phyloP scores from a whole-genome alignment of 2,113 vertebrate species.

The Poeciliopsis turrubarensis region DNA sequence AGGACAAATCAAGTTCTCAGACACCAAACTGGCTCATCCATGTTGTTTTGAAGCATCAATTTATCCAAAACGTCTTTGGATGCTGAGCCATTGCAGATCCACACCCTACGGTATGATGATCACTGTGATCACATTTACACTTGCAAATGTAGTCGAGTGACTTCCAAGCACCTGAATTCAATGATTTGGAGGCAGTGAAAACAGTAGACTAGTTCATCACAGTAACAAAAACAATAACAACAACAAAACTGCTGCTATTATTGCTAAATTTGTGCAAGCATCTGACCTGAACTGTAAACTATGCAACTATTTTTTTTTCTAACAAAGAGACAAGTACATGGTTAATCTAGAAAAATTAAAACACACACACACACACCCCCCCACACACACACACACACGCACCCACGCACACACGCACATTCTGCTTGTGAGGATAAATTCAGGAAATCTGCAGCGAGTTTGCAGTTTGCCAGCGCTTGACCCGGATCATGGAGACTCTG shows the following conservation, averaged over 20 bases:
- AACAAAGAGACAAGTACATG: conserved; percentile 21
- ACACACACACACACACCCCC: background rate
- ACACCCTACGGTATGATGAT: background rate
- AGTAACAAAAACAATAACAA: too few relatives aligned
- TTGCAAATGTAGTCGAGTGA: too few relatives aligned
- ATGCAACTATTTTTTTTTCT: background rate
- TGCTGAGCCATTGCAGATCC: too few relatives aligned
- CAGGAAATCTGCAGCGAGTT: conserved; percentile 23
- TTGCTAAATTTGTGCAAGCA: background rate
- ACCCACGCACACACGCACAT: background rate
- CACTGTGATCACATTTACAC: too few relatives aligned
- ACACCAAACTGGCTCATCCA: too few relatives aligned
- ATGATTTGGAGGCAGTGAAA: too few relatives aligned
- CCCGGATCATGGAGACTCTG: conserved; percentile 30
- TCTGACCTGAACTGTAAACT: background rate
- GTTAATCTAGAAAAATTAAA: background rate
- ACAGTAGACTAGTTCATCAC: too few relatives aligned
- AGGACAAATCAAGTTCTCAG: too few relatives aligned
- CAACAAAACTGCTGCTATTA: background rate
- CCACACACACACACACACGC: too few relatives aligned
- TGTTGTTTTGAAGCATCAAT: background rate
- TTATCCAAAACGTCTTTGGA: background rate
- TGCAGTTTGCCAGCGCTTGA: conserved; percentile 22
- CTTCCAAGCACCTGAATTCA: too few relatives aligned
- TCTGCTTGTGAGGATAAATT: conserved; percentile 12